Conservation (phyloP, 2,797 vertebrate species). For the Oreochromis grahami region DNA sequence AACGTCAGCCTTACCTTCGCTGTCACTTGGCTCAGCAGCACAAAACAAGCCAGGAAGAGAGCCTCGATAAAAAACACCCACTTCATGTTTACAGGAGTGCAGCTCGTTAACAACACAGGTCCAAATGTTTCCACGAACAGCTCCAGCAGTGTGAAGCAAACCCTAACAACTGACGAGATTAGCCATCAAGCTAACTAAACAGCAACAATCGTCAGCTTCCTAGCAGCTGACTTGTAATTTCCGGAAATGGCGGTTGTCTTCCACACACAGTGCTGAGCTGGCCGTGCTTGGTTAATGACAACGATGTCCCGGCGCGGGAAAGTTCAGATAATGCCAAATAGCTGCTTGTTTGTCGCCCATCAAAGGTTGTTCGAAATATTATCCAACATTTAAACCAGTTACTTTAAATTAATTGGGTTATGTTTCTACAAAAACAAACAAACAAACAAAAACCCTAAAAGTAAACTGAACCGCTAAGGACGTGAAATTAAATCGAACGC, state of each 20-base stretch:
- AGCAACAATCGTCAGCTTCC: slow-evolving; percentile 38
- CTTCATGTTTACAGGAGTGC: slow-evolving; percentile 52
- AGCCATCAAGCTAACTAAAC: slow-evolving; percentile 23
- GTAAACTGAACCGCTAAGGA: accelerated
- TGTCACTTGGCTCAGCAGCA: slow-evolving; percentile 55
- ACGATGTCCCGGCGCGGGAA: not conserved
- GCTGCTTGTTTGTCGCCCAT: not conserved
- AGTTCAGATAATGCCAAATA: not conserved
- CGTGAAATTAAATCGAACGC: not conserved
- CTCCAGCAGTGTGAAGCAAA: not conserved
- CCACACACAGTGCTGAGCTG: not conserved
- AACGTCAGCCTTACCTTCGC: slow-evolving; percentile 71
- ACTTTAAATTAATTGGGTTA: not conserved
- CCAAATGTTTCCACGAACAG: not conserved
- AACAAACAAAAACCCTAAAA: accelerated
- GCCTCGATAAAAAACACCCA: not conserved
- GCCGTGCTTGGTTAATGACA: not conserved
- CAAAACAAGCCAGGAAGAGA: slow-evolving; percentile 50
- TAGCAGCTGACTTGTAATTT: slow-evolving; percentile 61
- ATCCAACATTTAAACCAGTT: not conserved
- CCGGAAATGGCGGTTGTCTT: slow-evolving; percentile 26
- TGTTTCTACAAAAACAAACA: not conserved
- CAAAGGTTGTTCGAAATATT: not conserved
- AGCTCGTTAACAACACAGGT: not conserved
- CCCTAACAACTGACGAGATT: not conserved